Evolutionary conservation across 2,113 vertebrate species (phyloP), one percentile per base, ranked within the genome.

Genomic region (Thamnaconus septentrionalis): DNA sequence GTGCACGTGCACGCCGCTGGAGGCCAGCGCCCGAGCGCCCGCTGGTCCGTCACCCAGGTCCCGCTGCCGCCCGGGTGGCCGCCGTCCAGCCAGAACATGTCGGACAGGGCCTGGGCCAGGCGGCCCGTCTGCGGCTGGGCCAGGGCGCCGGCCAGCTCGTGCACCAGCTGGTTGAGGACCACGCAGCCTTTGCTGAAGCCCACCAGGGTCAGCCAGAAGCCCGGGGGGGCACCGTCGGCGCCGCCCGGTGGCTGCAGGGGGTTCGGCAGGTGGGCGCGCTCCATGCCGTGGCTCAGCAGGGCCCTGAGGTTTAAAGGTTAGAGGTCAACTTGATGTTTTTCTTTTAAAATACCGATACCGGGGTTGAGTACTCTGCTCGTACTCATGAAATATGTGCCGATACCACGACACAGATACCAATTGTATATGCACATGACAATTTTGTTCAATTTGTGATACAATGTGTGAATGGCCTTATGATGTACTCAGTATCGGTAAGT

Each of bases 101-200:
- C 93, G 42, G 90, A 91, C 74, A 98, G 86, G 71, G 77, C 89
- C 59, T 85, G 83, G 41, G 95, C 74, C 64, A 99, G 98, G 82
- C 83, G 56, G 5, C 88, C 79, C 56, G 91, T 81, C 63, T 87
- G 90, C n/a, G 91, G 93, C 85, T 96, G 93, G 7, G 91, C 89
- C 71, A 87, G 90, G 49, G 95, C 95, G 66, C 93, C 92, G 18
- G 91, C 91, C 61, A 98, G 82, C 89, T 98, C 97, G 71, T 96
- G 92, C 54, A 94, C 91, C 64, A 99, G 89, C 85, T 99, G 97
- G 88, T 99, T 99, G 72, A 99, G 92, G 78, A 99, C 97, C 80
- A 99, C 96, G 55, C 97, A 99, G 42, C 96, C 97, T 93, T 99
- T 99, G 81, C 97, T 98, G 91, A 99, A 99, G 73, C 95, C 97